Conservation (phyloP, 1,140 invertebrate species). For the Bombus confusus region DNA sequence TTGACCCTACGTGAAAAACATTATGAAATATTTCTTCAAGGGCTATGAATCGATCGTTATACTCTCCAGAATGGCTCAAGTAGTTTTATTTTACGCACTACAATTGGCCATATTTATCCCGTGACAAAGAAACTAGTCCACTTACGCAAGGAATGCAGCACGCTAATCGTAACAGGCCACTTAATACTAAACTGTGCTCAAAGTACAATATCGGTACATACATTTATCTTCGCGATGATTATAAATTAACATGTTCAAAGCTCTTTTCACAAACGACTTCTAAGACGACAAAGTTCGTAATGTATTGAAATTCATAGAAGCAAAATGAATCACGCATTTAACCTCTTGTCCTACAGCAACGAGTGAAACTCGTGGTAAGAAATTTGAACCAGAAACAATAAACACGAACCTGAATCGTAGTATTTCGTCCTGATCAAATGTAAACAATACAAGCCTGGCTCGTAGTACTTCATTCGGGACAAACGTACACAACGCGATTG, state of each 20-base stretch:
- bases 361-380: too few species aligned
- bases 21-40: neutral
- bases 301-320: neutral
- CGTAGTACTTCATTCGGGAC: too few species aligned
- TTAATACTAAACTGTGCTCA: neutral
- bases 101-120: neutral
- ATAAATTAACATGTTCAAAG: too few species aligned
- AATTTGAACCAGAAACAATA: too few species aligned
- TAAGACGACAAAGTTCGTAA: neutral
- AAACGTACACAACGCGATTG: too few species aligned
- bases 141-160: neutral
- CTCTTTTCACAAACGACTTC: too few species aligned
- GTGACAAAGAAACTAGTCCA: neutral
- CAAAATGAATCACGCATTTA: neutral
- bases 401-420: too few species aligned
- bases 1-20: too few species aligned
- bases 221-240: too few species aligned
- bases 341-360: too few species aligned
- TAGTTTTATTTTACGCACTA: neutral
- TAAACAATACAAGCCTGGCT: too few species aligned
- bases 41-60: neutral
- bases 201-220: neutral
- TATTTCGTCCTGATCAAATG: too few species aligned
- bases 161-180: neutral
- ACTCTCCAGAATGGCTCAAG: neutral